Conservation (phyloP, 2,797 vertebrate species). For the Channa striata region DNA sequence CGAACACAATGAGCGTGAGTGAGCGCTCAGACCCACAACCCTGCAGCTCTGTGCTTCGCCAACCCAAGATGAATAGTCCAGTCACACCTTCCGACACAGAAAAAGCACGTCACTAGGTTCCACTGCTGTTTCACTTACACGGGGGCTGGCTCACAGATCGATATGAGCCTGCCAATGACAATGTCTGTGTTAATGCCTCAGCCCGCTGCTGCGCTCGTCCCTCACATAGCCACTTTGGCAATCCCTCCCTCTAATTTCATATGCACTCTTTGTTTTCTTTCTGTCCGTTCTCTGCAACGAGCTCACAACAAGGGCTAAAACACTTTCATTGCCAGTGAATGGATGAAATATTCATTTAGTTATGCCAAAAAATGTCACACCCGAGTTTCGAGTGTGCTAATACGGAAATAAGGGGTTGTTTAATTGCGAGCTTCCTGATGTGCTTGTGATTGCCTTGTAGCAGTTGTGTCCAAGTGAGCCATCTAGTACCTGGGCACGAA, state of each 20-base stretch:
- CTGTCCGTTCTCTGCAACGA: conserved; percentile 42
- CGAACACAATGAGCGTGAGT: background rate
- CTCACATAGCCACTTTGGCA: conserved; percentile 35
- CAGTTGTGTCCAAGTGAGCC: conserved; percentile 25
- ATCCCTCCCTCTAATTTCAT: conserved; percentile 52
- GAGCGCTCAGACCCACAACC: conserved; percentile 18
- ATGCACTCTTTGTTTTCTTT: conserved; percentile 49
- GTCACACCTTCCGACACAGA: conserved; percentile 65
- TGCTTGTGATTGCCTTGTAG: conserved; percentile 47
- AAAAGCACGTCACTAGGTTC: conserved; percentile 55
- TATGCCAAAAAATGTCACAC: conserved; percentile 46
- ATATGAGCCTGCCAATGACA: conserved; percentile 67
- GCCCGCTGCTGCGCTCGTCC: conserved; percentile 38
- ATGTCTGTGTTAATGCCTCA: conserved; percentile 68
- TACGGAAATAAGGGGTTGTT: conserved; percentile 44
- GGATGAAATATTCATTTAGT: conserved; percentile 63
- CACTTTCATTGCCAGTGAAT: conserved; percentile 36
- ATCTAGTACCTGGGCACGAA: conserved; percentile 46
- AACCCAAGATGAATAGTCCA: conserved; percentile 59
- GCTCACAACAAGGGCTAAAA: conserved; percentile 45
- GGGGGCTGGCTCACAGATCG: conserved; percentile 57
- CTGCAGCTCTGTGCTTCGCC: conserved; percentile 22
- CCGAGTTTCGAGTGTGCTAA: conserved; percentile 45
- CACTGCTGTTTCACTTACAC: conserved; percentile 64
- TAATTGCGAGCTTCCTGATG: conserved; percentile 53